Percentiles rank a stretch among this genome's conserved stretches.
These are phyloP conservation scores for Charaxes varanes DNA, from an alignment of 1,140 invertebrate genomes.

Conservation along the genomic window DNA sequence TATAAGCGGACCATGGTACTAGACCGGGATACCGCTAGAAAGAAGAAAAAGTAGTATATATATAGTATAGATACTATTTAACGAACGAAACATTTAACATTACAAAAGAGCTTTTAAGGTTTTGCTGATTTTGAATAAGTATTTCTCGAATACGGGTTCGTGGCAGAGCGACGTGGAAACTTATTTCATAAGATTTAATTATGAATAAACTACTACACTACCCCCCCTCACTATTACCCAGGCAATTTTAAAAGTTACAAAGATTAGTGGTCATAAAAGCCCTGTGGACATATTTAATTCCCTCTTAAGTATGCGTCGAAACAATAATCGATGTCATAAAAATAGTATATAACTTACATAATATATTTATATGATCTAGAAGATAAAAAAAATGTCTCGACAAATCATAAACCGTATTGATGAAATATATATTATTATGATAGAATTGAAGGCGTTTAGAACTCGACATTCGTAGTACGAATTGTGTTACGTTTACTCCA, in stretches of 20 bases:
- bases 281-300: constrained; percentile 27
- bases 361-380: constrained; percentile 75
- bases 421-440: too few relatives aligned
- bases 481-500: too few relatives aligned
- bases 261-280: constrained; percentile 46
- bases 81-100: too few relatives aligned
- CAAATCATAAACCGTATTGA: too few relatives aligned
- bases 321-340: constrained; percentile 1
- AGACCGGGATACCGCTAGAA: too few relatives aligned
- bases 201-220: constrained; percentile 60
- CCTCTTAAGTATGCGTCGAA: background rate
- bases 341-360: constrained; percentile 31
- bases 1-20: too few relatives aligned
- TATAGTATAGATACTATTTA: too few relatives aligned
- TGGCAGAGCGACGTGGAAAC: constrained; percentile 2
- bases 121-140: too few relatives aligned
- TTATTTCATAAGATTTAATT: constrained; percentile 15
- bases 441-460: too few relatives aligned
- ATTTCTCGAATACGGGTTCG: constrained; percentile 11
- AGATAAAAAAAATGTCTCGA: constrained; percentile 59
- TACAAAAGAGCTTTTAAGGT: too few relatives aligned
- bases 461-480: too few relatives aligned
- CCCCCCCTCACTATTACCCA: constrained; percentile 65
- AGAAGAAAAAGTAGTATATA: too few relatives aligned
- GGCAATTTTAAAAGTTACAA: constrained; percentile 48